Base-by-base conservation (phyloP, 2,888 invertebrate species). In the Operophtera brumata region DNA sequence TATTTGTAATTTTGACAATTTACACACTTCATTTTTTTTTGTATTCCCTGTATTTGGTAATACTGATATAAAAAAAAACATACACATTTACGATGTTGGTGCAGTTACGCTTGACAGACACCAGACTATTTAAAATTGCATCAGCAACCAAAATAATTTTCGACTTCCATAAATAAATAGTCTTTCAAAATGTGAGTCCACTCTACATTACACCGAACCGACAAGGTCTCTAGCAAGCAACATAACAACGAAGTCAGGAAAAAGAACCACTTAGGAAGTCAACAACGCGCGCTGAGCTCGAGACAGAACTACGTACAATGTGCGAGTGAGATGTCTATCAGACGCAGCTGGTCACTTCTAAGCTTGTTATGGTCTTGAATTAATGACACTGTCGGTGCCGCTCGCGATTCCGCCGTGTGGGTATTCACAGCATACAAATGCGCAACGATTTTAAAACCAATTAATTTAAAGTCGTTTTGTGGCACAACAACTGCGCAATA, bases 301-400 rank as follows among this genome's bases (percentile, higher is more conserved):
- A 48, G 44, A 44, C 51, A 51, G 36, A 41, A 47, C 44, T 47
- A 9, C 8, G 55, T 43, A 46, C 52, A 43, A 50, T 52, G 62
- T 56, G 59, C 41, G 62, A 64, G 56, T 51, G 64, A 58, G 64
- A 64, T 43, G 54, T 42, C 55, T 50, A 54, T 36, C 48, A 42
- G 47, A 54, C 54, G 50, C 43, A 48, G 52, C 46, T 55, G 32
- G 54, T 48, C 52, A 20, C 20, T 20, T 55, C 57, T 54, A 47
- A 57, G 30, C 61, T 61, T 54, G 63, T 49, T 61, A 59, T 61
- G 61, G 59, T 61, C 52, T 61, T 55, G 59, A 64, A 61, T 64
- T 61, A 64, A 62, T 66, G 49, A 54, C 55, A 60, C 57, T 54
- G 59, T 64, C 47, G 47, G 54, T 52, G 53, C 45, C 37, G 45